Percentiles rank a stretch among this genome's conserved stretches.
Evolutionary conservation across 2,888 invertebrate genomes (phyloP).

Genomic region (Sesia bembeciformis): DNA sequence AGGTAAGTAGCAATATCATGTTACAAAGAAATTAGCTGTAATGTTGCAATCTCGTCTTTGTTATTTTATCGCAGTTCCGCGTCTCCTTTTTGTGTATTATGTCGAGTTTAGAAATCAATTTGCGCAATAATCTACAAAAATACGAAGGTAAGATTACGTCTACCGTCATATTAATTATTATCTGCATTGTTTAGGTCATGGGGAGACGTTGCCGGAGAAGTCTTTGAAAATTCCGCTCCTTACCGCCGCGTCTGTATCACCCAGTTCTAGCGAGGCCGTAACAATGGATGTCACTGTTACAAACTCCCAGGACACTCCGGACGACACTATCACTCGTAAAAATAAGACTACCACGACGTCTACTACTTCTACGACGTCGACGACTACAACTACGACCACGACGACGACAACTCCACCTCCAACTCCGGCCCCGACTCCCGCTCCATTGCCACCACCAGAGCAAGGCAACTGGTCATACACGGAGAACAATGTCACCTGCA

Average conservation of each 20-base stretch:
- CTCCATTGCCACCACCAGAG: conserved; percentile 32
- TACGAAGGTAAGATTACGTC: not conserved
- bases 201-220: conserved; percentile 10
- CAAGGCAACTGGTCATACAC: conserved; percentile 40
- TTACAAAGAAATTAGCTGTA: conserved; percentile 3
- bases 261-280: not conserved
- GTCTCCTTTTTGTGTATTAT: not conserved
- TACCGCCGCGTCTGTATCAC: not conserved
- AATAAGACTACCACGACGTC: conserved; percentile 42
- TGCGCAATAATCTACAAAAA: conserved; percentile 17
- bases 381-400: conserved; percentile 52
- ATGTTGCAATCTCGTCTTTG: conserved; percentile 22
- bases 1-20: conserved; percentile 34
- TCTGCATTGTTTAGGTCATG: conserved; percentile 17
- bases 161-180: not conserved
- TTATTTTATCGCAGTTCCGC: conserved; percentile 19
- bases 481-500: conserved; percentile 73
- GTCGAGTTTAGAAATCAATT: conserved; percentile 1
- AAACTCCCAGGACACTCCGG: conserved; percentile 14
- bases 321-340: conserved; percentile 25
- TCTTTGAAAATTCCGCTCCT: conserved; percentile 8
- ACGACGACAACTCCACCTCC: conserved; percentile 44
- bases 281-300: not conserved
- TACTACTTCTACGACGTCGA: conserved; percentile 32
- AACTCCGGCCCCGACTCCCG: conserved; percentile 30